Base-by-base conservation (phyloP, 2,888 invertebrate genomes). In the Troides aeacus region DNA sequence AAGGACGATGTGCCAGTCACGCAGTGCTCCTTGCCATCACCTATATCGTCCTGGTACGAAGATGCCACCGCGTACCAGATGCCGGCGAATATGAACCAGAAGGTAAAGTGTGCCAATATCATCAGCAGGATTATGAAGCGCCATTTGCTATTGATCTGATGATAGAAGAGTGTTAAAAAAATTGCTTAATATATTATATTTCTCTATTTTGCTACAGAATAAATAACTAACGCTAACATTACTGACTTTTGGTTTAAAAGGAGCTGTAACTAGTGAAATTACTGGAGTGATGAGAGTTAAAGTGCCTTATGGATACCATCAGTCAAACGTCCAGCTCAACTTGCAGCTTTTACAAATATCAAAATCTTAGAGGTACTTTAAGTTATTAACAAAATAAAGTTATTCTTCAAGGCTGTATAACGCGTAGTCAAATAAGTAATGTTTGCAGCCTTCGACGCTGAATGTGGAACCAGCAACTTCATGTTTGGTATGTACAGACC, bases 81-180 rank as follows among this genome's bases (percentile, higher is more conserved):
- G 12, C 94, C 92, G 0, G 96, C 97, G 81, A 97, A 97, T 17
- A 95, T 77, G 30, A 96, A 86, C 97, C 97, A 98, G 81, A 96
- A 95, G 17, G 94, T 78, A 75, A 95, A 93, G 83, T 96, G 96
- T 0, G 93, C 92, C 10, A 93, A 77, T 56, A 94, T 89, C 83
- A 96, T 94, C 23, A 95, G 84, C 1, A 95, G 78, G 0, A 96
- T 84, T 0, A 95, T 94, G 90, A 94, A 95, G 12, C 95, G 92
- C 97, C 97, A 97, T 83, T 94, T 94, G 76, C 95, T 94, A 85
- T 96, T 96, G 36, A 97, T 94, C 84, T 93, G 80, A 17, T 74
- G 50, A 39, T 60, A 46, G 63, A 23, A 24, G 21, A n/a, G 3
- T 7, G 12, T 1, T 10, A 39, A 39, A 39, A 39, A 39, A 7